Conservation (phyloP, 2,797 vertebrate genomes). For the Xyrichtys novacula region DNA sequence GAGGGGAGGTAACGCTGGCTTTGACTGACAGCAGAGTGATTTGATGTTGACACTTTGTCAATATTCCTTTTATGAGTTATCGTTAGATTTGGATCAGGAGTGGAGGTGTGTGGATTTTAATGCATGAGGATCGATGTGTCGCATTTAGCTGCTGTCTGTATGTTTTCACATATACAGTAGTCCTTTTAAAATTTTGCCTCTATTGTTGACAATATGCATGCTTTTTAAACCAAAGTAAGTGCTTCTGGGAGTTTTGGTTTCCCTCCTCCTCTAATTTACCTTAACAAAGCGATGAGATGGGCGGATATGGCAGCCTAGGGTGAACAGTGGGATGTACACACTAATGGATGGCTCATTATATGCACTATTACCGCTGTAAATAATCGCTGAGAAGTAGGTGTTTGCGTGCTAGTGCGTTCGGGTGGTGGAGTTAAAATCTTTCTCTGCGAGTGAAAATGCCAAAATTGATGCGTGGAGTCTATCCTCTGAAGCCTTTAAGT, state of each 20-base stretch:
- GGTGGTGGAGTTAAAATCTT: slow-evolving; percentile 35
- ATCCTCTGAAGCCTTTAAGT: slow-evolving; percentile 70
- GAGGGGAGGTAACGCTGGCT: slow-evolving; percentile 28
- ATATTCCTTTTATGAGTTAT: slow-evolving; percentile 15
- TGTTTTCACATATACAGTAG: slow-evolving; percentile 14
- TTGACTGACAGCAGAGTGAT: slow-evolving; percentile 24
- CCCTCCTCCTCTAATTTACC: slow-evolving; percentile 45
- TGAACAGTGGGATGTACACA: slow-evolving; percentile 40
- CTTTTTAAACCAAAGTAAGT: slow-evolving; percentile 50
- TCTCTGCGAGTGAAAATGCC: slow-evolving; percentile 21
- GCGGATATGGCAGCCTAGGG: slow-evolving; percentile 21
- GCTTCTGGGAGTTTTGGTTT: slow-evolving; percentile 43
- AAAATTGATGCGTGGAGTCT: slow-evolving; percentile 74
- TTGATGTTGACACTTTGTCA: slow-evolving; percentile 28
- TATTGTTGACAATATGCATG: slow-evolving; percentile 44
- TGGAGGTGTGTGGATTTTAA: neutral
- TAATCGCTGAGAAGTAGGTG: slow-evolving; percentile 18
- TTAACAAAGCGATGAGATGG: slow-evolving; percentile 47
- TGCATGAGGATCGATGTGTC: neutral
- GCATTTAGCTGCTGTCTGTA: neutral
- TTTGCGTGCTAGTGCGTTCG: slow-evolving; percentile 20
- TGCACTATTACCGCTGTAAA: slow-evolving; percentile 45
- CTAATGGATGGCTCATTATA: slow-evolving; percentile 60
- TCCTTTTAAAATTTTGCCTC: slow-evolving; percentile 3
- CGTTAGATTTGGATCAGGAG: neutral